phyloP scores from a whole-genome alignment of 1,140 invertebrate species.

The Temnothorax nylanderi region DNA sequence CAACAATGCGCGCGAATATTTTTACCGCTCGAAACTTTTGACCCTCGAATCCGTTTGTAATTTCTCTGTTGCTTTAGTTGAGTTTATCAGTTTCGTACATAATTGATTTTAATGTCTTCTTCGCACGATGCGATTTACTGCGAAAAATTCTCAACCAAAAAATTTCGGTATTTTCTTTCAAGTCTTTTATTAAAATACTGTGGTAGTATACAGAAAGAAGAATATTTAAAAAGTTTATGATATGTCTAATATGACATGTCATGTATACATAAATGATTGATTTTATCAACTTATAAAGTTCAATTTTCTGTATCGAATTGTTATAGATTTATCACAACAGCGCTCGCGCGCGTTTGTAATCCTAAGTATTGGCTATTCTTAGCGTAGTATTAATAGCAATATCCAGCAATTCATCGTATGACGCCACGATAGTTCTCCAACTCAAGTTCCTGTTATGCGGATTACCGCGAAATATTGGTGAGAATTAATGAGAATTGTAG shows the following conservation, averaged over 20 bases:
- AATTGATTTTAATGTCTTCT: constrained; percentile 23
- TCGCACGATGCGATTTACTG: background rate
- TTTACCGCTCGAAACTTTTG: constrained; percentile 39
- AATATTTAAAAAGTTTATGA: background rate
- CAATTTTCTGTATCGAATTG: background rate
- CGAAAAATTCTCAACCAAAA: background rate
- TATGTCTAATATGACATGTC: too few species aligned
- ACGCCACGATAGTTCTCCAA: constrained; percentile 28
- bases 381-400: constrained; percentile 41
- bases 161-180: background rate
- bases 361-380: constrained; percentile 17
- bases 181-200: background rate
- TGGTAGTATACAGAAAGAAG: background rate
- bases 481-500: constrained; percentile 71
- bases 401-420: constrained; percentile 39
- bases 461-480: constrained; percentile 64
- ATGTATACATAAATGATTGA: background rate
- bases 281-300: background rate
- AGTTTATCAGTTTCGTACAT: constrained; percentile 22
- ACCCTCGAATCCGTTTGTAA: background rate
- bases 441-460: constrained; percentile 52
- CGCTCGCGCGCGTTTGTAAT: background rate
- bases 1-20: constrained; percentile 65
- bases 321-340: constrained; percentile 18
- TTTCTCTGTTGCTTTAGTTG: constrained; percentile 1